phyloP scores from a whole-genome alignment of 2,888 invertebrate species.

The Dioctria linearis region DNA sequence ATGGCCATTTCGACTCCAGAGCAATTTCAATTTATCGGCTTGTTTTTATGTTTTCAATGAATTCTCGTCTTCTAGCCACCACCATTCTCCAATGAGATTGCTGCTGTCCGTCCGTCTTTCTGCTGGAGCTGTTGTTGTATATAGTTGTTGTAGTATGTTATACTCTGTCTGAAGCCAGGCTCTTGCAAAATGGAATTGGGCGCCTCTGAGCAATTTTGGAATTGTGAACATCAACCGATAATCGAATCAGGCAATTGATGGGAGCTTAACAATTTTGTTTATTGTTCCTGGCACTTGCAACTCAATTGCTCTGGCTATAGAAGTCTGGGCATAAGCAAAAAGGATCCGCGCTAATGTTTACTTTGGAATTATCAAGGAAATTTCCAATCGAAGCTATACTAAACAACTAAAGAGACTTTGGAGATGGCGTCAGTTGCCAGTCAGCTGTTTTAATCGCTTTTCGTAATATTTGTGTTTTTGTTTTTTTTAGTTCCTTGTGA shows the following conservation, averaged over 20 bases:
- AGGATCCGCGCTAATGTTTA: conserved; percentile 14
- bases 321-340: background rate
- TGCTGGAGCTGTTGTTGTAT: background rate
- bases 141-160: conserved; percentile 3
- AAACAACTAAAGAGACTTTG: too few relatives aligned
- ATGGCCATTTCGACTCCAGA: conserved; percentile 27
- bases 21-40: conserved; percentile 54
- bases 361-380: conserved; percentile 9
- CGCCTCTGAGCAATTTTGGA: conserved; percentile 40
- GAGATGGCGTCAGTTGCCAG: too few relatives aligned
- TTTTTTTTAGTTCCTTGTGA: too few relatives aligned
- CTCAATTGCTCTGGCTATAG: background rate
- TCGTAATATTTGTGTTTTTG: too few relatives aligned
- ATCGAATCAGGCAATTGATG: conserved; percentile 54
- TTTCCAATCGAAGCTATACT: background rate
- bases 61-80: conserved; percentile 31
- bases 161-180: background rate
- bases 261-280: conserved; percentile 52
- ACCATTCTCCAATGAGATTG: conserved; percentile 8
- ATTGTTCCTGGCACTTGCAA: conserved; percentile 43
- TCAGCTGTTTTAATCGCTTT: too few relatives aligned
- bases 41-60: conserved; percentile 48
- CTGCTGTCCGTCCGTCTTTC: conserved; percentile 1
- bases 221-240: conserved; percentile 46
- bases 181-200: conserved; percentile 37